These are phyloP conservation scores for Tragelaphus imberbis DNA, from an alignment of 2,113 vertebrate genomes.

Conservation along the genomic window DNA sequence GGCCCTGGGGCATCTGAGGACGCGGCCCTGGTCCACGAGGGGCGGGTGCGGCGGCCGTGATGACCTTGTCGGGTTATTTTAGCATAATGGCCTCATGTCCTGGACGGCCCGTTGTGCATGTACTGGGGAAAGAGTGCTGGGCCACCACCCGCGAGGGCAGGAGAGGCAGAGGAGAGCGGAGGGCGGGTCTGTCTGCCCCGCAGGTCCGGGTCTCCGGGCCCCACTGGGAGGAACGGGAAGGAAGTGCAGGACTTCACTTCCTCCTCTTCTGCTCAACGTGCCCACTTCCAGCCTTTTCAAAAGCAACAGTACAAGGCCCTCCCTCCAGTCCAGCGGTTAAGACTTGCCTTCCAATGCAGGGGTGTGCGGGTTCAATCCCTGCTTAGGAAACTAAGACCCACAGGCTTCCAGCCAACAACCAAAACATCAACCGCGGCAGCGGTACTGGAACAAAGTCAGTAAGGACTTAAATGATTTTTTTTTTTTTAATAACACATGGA, in stretches of 20 bases:
- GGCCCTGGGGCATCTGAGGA: conserved; percentile 27
- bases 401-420: neutral
- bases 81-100: neutral
- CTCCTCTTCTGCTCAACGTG: neutral
- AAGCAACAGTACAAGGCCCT: neutral
- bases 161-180: neutral
- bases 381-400: rapidly evolving
- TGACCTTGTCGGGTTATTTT: neutral
- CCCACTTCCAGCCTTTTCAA: too few relatives aligned
- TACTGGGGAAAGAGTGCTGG: neutral
- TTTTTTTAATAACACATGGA: too few relatives aligned
- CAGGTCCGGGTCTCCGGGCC: rapidly evolving
- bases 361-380: rapidly evolving
- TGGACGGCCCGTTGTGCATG: neutral
- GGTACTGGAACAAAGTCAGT: rapidly evolving
- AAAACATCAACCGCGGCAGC: rapidly evolving
- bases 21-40: neutral
- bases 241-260: rapidly evolving
- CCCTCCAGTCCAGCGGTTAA: rapidly evolving
- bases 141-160: too few relatives aligned
- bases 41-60: neutral
- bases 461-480: neutral
- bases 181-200: neutral
- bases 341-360: rapidly evolving
- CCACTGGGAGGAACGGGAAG: too few relatives aligned